phyloP scores from a whole-genome alignment of 2,888 invertebrate species.

The Rutpela maculata region DNA sequence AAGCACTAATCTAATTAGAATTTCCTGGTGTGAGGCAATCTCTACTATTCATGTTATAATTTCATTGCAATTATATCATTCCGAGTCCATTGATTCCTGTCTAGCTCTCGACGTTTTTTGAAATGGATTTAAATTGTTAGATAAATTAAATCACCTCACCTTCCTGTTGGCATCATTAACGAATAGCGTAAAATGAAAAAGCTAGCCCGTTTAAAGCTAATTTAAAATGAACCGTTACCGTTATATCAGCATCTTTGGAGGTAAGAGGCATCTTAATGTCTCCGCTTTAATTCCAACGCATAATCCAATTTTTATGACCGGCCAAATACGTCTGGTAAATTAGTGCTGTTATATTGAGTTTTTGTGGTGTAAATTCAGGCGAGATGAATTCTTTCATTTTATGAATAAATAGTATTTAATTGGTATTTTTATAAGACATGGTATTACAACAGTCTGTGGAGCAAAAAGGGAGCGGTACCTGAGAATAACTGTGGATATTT shows the following conservation, averaged over 20 bases:
- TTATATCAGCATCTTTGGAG: background rate
- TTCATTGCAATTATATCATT: conserved; percentile 22
- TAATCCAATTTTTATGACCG: conserved; percentile 26
- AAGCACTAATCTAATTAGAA: background rate
- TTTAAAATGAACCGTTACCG: conserved; percentile 28
- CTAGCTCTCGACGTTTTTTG: conserved; percentile 9
- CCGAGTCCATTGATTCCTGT: background rate
- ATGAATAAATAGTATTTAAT: no score
- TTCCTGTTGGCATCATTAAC: conserved; percentile 21
- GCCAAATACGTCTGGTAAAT: background rate
- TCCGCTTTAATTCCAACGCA: conserved; percentile 17
- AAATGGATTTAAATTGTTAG: background rate
- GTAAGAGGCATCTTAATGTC: conserved; percentile 19
- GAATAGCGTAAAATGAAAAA: conserved; percentile 27
- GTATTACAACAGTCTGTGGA: no score
- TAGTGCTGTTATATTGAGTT: background rate
- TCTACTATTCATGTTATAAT: conserved; percentile 12
- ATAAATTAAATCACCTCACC: conserved; percentile 34
- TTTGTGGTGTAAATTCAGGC: background rate
- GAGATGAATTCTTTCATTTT: background rate
- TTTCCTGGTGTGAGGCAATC: conserved; percentile 1
- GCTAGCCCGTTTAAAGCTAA: conserved; percentile 20
- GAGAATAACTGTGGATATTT: no score
- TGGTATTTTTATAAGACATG: no score
- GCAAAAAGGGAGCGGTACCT: no score